Conservation (phyloP, 2,113 vertebrate species). For the Psilopsiagon aurifrons region DNA sequence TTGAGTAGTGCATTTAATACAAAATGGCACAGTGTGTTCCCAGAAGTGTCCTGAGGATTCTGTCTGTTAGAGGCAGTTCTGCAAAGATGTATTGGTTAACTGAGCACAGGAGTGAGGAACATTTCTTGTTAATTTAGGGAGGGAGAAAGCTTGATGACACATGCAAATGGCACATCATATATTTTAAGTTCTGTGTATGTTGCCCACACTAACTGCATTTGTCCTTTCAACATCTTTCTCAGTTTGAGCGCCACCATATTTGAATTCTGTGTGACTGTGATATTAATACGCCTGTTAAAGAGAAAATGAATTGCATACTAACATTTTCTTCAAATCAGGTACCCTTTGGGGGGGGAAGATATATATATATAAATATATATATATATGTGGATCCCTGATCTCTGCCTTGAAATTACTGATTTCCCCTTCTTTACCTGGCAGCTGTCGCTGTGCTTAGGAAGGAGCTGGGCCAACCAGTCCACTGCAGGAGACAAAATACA, state of each 20-base stretch:
- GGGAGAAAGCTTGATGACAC: slow-evolving; percentile 59
- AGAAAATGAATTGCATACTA: neutral
- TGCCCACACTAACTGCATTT: slow-evolving; percentile 50
- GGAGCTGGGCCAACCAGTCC: neutral
- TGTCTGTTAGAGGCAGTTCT: slow-evolving; percentile 43
- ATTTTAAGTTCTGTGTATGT: slow-evolving; percentile 58
- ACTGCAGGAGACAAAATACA: neutral
- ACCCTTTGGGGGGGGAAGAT: neutral
- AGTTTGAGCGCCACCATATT: neutral
- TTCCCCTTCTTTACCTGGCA: neutral
- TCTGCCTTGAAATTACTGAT: neutral
- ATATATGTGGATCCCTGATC: neutral
- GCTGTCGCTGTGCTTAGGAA: neutral
- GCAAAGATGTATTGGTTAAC: slow-evolving; percentile 50
- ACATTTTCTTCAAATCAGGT: neutral
- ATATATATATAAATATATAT: neutral
- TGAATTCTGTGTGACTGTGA: slow-evolving; percentile 12
- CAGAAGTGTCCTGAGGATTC: slow-evolving; percentile 25
- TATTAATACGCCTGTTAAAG: slow-evolving; percentile 39
- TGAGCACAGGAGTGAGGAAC: slow-evolving; percentile 46
- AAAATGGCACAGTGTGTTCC: slow-evolving; percentile 44
- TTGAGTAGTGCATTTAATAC: slow-evolving; percentile 14
- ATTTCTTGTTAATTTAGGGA: slow-evolving; percentile 61
- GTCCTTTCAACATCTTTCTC: slow-evolving; percentile 49
- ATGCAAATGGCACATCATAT: slow-evolving; percentile 59